phyloP scores from a whole-genome alignment of 2,797 vertebrate species.

The Apogon hyalosoma region DNA sequence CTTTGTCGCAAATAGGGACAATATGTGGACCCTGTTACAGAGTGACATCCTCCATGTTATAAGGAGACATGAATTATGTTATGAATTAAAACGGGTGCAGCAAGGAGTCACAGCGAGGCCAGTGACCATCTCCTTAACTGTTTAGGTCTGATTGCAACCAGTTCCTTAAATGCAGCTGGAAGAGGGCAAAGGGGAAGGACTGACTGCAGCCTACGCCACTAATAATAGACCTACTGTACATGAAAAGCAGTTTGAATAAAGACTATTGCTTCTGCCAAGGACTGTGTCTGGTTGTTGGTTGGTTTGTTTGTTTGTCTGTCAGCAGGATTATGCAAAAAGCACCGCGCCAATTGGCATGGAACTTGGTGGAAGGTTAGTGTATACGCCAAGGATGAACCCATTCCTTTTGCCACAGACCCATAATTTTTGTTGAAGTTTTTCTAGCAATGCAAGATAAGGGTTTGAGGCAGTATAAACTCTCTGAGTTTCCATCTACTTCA shows the following conservation, averaged over 20 bases:
- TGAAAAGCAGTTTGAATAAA: background rate
- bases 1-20: conserved; percentile 54
- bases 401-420: too few species aligned
- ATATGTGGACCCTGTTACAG: conserved; percentile 44
- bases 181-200: background rate
- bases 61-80: conserved; percentile 37
- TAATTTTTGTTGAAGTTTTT: too few species aligned
- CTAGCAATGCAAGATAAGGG: too few species aligned
- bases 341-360: too few species aligned
- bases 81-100: conserved; percentile 29
- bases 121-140: conserved; percentile 11
- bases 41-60: conserved; percentile 31
- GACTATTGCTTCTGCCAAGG: background rate
- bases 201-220: background rate
- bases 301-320: too few species aligned
- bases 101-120: conserved; percentile 34
- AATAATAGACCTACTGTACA: background rate
- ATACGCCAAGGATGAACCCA: too few species aligned
- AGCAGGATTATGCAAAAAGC: too few species aligned
- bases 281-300: too few species aligned
- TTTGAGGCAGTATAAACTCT: too few species aligned
- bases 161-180: conserved; percentile 1
- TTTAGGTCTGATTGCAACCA: conserved; percentile 26
- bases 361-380: too few species aligned
- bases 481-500: too few species aligned